Base-by-base conservation (phyloP, 1,140 invertebrate species). In the Batillaria attramentaria region DNA sequence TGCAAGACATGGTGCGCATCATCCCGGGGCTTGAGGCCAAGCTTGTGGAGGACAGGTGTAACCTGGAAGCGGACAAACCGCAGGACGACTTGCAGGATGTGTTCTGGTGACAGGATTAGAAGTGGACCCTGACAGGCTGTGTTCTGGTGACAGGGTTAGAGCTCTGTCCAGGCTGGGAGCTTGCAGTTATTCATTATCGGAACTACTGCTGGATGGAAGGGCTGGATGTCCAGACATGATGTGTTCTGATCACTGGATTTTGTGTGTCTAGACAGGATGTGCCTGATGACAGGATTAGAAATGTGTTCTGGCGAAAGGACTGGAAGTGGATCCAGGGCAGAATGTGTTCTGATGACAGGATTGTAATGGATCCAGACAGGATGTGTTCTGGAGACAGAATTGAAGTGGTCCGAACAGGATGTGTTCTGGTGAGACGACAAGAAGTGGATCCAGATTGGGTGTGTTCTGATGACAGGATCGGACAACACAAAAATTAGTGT, bases 1-100 rank as follows among this genome's bases (percentile, higher is more conserved):
- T 81, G 33, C 76, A 79, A n/a, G 86, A 84, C 50, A 84, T 86
- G 79, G 68, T 85, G 1, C 69, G 79, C 33, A 83, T 87, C 28
- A 84, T 87, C 60, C 86, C 86, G 5, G 86, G 86, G 20, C 69
- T 87, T 28, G 82, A 85, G 33, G 81, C 81, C 43, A 80, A 85
- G 41, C 46, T 86, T 35, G 75, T 80, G 33, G 54, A 33, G 10
- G 57, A 62, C 31, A 33, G 50, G 37, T 54, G 57, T 0, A 31
- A 60, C 18, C 46, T 35, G 37, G 54, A 24, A 4, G 57, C 33
- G 4, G 57, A 28, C 28, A 37, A 2, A 4, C 10, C 5, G 5
- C 31, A 16, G 46, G 54, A 54, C 24, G 33, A 37, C 4, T 18
- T 54, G 31, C 72, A 4, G n/a, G 54, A 74, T 50, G 50, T 60